A percentile compares a stretch with the other conserved stretches of the same genome.
phyloP scores from a whole-genome alignment of 2,888 invertebrate species.

The Drosophila kambysellisi region DNA sequence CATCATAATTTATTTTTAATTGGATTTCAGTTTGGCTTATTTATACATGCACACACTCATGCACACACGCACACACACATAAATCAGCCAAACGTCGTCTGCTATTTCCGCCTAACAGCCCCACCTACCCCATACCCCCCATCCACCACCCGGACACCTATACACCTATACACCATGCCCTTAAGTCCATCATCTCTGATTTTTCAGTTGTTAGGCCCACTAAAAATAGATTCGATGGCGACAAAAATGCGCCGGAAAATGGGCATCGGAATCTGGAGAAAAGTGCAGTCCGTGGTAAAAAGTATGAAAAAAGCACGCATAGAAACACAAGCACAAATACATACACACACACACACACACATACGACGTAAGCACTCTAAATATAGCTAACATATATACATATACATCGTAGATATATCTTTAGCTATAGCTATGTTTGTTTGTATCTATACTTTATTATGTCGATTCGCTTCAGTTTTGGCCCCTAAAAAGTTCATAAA shows the following conservation, averaged over 20 bases:
- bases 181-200: background rate
- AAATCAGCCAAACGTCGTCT: conserved; percentile 42
- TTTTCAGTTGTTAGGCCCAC: conserved; percentile 8
- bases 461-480: conserved; percentile 13
- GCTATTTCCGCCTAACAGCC: conserved; percentile 53
- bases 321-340: conserved; percentile 1
- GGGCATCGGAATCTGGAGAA: conserved; percentile 39
- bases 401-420: background rate
- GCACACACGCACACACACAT: background rate
- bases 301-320: conserved; percentile 44
- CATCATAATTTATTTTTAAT: conserved; percentile 79
- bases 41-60: conserved; percentile 23
- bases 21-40: conserved; percentile 62
- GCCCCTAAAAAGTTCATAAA: conserved; percentile 35
- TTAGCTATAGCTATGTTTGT: background rate
- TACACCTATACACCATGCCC: conserved; percentile 8
- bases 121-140: background rate
- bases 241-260: conserved; percentile 59
- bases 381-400: conserved; percentile 24
- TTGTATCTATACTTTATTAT: conserved; percentile 27
- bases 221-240: conserved; percentile 64
- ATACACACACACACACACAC: background rate
- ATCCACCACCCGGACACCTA: conserved; percentile 3
- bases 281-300: conserved; percentile 34
- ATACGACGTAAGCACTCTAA: conserved; percentile 21